Evolutionary conservation across 1,140 invertebrate species (phyloP).

Genomic region (Lycorma delicatula): DNA sequence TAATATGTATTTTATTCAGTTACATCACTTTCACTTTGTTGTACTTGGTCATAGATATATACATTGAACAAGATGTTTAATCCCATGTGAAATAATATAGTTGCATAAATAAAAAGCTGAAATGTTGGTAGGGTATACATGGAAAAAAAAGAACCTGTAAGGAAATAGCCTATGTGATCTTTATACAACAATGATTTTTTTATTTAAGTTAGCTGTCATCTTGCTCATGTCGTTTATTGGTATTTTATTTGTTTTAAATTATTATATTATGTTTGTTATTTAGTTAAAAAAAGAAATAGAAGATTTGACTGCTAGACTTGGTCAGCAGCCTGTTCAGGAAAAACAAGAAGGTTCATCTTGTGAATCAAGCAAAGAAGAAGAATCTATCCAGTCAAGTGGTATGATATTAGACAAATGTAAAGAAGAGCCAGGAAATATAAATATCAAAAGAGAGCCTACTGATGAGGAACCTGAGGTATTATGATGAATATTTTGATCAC

Average conservation of each 20-base stretch:
- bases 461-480: constrained; percentile 27
- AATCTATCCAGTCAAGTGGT: constrained; percentile 7
- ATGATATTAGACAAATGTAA: constrained; percentile 22
- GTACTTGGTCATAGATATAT: too few relatives aligned
- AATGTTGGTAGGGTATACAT: too few relatives aligned
- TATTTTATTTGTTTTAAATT: not conserved
- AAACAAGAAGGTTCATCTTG: constrained; percentile 20
- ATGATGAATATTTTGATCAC: too few relatives aligned
- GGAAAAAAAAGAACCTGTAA: too few relatives aligned
- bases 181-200: not conserved
- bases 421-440: constrained; percentile 19
- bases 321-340: constrained; percentile 17
- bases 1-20: too few relatives aligned
- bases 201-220: not conserved
- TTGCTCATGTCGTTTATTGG: not conserved
- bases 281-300: constrained; percentile 60
- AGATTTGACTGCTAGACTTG: constrained; percentile 39
- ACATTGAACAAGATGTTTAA: too few relatives aligned
- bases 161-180: too few relatives aligned
- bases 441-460: constrained; percentile 23
- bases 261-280: constrained; percentile 15
- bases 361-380: constrained; percentile 26
- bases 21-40: too few relatives aligned
- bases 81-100: too few relatives aligned
- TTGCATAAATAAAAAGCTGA: too few relatives aligned